Evolutionary conservation across 2,113 vertebrate genomes (phyloP), one percentile per base, ranked within the genome.

Genomic region (Pachypanchax playfairii): DNA sequence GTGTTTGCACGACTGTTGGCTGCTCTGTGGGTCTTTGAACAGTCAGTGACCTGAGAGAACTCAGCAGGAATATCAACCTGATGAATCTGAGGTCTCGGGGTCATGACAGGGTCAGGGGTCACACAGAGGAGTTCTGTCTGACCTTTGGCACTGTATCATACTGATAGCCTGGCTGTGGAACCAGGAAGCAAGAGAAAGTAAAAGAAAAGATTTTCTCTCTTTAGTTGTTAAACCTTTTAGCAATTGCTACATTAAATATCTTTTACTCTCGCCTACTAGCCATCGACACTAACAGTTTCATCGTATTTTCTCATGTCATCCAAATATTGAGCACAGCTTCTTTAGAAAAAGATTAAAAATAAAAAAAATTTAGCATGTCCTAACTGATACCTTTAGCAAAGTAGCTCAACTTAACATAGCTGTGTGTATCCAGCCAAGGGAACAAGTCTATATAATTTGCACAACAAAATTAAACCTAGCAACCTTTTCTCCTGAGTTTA

Each of bases 21-120:
- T 59, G 47, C 36, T 75, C 70, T 62, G 43, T 35, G 72, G 75
- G 71, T 53, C 80, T 89, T 86, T 88, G 79, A 88, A 80, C 75
- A 79, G 65, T 21, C 53, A 51, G 56, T 78, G 79, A 88, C 83
- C 83, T 20, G 35, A 21, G 38, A 75, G 71, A 85, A 79, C 85
- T 77, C 63, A 56, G 56, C 67, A 49, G 36, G 65, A 74, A 69
- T 70, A 28, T 73, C 31, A 80, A 41, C 70, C 69, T 88, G 85
- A 88, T 88, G 73, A 78, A 88, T 89, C 70, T 72, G 43, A 70
- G 70, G 77, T 29, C 73, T 29, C 7, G 1, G 66, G 89, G 81
- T 88, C 86, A 80, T 17, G 24, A 25, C 21, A 24, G 33, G 79
- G 86, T 76, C 86, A 78, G 24, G 77, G 87, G 85, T 89, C 79